Conservation (phyloP, 2,888 invertebrate genomes). For the Torymus texanus region DNA sequence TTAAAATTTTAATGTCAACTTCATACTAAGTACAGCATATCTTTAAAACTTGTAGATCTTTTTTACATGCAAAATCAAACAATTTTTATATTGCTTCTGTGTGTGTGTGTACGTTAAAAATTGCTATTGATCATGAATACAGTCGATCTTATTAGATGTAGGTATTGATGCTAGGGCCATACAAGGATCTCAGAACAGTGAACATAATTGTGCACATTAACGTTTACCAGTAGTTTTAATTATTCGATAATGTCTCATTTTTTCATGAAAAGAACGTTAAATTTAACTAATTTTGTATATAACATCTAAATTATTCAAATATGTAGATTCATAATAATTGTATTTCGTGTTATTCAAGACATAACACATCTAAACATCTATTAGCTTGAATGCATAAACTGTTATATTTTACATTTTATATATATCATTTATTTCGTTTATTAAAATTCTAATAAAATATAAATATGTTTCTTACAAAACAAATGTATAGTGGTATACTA, state of each 20-base stretch:
- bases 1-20: conserved; percentile 48
- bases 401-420: conserved; percentile 43
- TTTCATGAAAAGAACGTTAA: conserved; percentile 52
- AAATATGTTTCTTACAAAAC: conserved; percentile 19
- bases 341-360: conserved; percentile 23
- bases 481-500: conserved; percentile 24
- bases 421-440: conserved; percentile 42
- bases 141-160: conserved; percentile 47
- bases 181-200: conserved; percentile 54
- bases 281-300: conserved; percentile 63
- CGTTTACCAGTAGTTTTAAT: conserved; percentile 56
- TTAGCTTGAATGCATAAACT: conserved; percentile 23
- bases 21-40: conserved; percentile 42
- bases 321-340: conserved; percentile 35
- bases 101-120: conserved; percentile 38
- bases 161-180: conserved; percentile 54
- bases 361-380: conserved; percentile 21
- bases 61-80: conserved; percentile 35
- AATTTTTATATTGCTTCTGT: conserved; percentile 48
- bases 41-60: conserved; percentile 20
- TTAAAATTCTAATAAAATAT: conserved; percentile 27
- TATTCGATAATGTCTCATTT: conserved; percentile 49
- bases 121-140: conserved; percentile 38
- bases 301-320: conserved; percentile 33
- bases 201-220: conserved; percentile 57